Base-by-base conservation (phyloP, 2,888 invertebrate species). In the Acrobeloides nanus region DNA sequence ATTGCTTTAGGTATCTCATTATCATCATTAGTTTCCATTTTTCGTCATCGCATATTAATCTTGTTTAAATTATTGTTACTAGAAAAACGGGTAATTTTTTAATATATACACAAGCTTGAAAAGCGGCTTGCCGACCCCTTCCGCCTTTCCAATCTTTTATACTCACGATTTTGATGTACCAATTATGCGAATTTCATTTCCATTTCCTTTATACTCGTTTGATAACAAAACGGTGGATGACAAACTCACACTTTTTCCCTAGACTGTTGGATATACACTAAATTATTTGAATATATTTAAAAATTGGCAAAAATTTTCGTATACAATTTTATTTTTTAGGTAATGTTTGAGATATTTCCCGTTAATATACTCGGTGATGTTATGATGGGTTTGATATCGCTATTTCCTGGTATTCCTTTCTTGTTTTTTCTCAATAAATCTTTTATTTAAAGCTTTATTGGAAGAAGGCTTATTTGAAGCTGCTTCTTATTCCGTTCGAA, bases 301-400 rank as follows among this genome's bases (percentile, higher is more conserved):
- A n/a, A n/a, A n/a, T n/a, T n/a, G n/a, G n/a, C n/a, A n/a, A n/a
- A n/a, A n/a, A n/a, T n/a, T n/a, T n/a, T n/a, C n/a, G n/a, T n/a
- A n/a, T n/a, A n/a, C n/a, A n/a, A n/a, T n/a, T n/a, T 32, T 26
- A 42, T 3, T 26, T 3, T 59, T 33, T 82, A 86, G 74, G 84
- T 93, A 33, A 82, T 97, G 44, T 87, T 93, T 73, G 88, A 86
- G 76, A 87, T 89, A 46, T 85, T 89, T 18, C 92, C 93, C 1
- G 93, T 92, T 1, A 85, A 88, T 52, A 83, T 84, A 6, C 79
- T 95, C 59, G 90, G 92, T 63, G 82, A 85, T 6, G 82, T 86
- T 4, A 82, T 95, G 62, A 78, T 97, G 44, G 85, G 90, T 5
- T 80, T 95, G 40, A 80, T 90, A 0, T 93, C 93, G 1, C 76